Conservation (phyloP, 2,113 vertebrate species). For the Melanerpes aurifrons region DNA sequence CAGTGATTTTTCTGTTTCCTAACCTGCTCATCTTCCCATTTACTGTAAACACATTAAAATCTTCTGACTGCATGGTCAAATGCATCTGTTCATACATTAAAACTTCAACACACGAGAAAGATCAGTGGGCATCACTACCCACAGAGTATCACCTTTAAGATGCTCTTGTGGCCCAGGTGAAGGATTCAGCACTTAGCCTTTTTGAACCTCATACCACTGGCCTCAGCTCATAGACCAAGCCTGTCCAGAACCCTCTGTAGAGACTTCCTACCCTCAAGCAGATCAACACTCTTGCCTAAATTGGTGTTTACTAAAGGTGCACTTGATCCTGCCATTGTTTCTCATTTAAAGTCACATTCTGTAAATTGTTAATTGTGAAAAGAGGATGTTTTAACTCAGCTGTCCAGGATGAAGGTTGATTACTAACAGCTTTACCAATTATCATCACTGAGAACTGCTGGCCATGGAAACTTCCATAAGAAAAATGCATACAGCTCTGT, state of each 20-base stretch:
- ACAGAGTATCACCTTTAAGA: neutral
- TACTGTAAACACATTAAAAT: neutral
- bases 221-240: neutral
- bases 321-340: neutral
- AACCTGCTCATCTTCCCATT: neutral
- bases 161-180: neutral
- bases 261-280: neutral
- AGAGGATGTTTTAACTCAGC: neutral
- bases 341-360: slow-evolving; percentile 12
- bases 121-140: neutral
- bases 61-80: neutral
- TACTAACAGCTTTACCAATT: slow-evolving; percentile 14
- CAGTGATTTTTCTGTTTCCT: neutral
- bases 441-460: neutral
- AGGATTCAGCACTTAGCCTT: neutral
- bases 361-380: neutral
- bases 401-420: slow-evolving; percentile 6
- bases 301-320: neutral
- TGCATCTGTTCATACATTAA: neutral
- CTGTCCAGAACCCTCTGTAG: neutral
- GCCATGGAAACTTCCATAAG: neutral
- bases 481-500: neutral
- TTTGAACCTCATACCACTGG: neutral
- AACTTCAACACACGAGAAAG: neutral
- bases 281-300: neutral